Conservation (phyloP, 2,113 vertebrate genomes). For the Nesospiza acunhae region DNA sequence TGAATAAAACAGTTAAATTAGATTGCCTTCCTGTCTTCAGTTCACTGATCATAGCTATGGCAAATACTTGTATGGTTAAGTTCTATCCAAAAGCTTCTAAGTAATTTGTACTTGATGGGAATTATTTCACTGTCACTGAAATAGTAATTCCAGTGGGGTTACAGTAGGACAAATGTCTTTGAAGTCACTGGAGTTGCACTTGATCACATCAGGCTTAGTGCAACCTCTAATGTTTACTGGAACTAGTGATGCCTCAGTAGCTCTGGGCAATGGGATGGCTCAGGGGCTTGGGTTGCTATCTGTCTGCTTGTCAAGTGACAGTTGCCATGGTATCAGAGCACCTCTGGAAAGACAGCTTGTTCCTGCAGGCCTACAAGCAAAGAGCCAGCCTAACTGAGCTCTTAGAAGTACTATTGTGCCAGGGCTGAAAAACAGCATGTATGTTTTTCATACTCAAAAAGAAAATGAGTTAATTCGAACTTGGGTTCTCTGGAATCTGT, state of each 20-base stretch:
- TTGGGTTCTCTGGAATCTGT: not conserved
- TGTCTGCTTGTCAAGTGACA: not conserved
- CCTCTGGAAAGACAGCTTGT: not conserved
- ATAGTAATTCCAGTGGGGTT: not conserved
- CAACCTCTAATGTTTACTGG: not conserved
- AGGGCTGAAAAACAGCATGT: not conserved
- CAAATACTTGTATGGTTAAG: not conserved
- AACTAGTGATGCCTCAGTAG: not conserved
- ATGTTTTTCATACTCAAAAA: not conserved
- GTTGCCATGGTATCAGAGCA: slow-evolving; percentile 34
- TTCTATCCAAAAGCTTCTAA: not conserved
- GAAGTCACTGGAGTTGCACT: not conserved
- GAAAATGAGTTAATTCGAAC: not conserved
- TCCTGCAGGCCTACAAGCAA: not conserved
- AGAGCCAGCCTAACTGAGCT: not conserved
- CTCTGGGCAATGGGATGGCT: not conserved
- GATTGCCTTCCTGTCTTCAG: not conserved
- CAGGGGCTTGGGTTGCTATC: not conserved
- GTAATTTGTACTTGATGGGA: not conserved
- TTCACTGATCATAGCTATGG: not conserved
- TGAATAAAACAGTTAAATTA: slow-evolving; percentile 13
- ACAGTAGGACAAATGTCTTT: not conserved
- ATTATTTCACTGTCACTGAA: not conserved
- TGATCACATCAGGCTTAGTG: not conserved
- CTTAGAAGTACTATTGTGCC: not conserved